Percentiles rank a stretch among this genome's conserved stretches.
phyloP scores from a whole-genome alignment of 2,113 vertebrate species.

The Nothobranchius kuhntae region DNA sequence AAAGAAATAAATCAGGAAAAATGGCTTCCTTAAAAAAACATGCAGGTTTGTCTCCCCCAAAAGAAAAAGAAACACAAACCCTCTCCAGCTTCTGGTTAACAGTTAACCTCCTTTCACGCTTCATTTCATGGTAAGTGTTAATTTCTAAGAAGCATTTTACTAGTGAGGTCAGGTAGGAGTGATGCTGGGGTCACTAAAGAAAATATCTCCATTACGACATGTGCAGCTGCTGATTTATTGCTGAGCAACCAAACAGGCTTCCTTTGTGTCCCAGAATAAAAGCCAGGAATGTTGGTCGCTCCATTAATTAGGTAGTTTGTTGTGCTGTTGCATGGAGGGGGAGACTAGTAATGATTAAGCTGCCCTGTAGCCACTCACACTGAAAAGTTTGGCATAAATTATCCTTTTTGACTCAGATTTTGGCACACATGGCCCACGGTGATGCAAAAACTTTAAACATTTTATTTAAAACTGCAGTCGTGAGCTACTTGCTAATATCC shows the following conservation, averaged over 20 bases:
- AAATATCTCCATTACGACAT: constrained; percentile 60
- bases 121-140: constrained; percentile 40
- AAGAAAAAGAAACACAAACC: too few relatives aligned
- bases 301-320: constrained; percentile 70
- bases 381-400: too few relatives aligned
- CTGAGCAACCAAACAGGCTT: constrained; percentile 56
- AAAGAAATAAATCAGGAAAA: neutral
- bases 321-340: constrained; percentile 49
- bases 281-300: constrained; percentile 73
- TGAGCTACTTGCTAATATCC: too few relatives aligned
- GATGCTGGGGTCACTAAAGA: constrained; percentile 30
- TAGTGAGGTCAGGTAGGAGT: constrained; percentile 45
- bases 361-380: neutral
- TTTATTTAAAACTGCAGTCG: too few relatives aligned
- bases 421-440: neutral
- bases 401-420: too few relatives aligned
- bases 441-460: neutral
- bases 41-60: neutral
- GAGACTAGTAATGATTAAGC: constrained; percentile 71
- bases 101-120: constrained; percentile 50
- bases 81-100: constrained; percentile 45
- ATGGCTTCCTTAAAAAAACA: neutral
- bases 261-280: constrained; percentile 69
- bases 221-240: constrained; percentile 72
- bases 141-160: constrained; percentile 29